A percentile compares a stretch with the other conserved stretches of the same genome.
Conservation (phyloP, 2,888 invertebrate species). For the Trachelus troglodyta region DNA sequence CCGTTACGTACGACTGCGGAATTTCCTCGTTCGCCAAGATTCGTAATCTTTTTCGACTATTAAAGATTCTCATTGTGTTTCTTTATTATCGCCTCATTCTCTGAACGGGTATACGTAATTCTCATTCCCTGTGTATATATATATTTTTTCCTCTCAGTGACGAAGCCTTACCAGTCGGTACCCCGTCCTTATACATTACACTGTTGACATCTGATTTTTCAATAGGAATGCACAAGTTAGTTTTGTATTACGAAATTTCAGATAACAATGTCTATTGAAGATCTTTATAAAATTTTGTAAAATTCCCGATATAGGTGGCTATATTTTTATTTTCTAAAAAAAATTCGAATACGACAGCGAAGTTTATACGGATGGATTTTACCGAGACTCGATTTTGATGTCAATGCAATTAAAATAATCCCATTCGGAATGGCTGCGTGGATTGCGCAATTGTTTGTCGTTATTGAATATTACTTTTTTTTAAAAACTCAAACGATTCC, state of each 20-base stretch:
- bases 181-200: not conserved
- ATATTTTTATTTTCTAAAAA: too few species aligned
- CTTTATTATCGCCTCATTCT: not conserved
- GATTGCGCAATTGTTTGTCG: not conserved
- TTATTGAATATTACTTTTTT: too few species aligned
- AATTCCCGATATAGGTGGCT: too few species aligned
- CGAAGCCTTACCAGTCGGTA: not conserved
- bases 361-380: not conserved
- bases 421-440: not conserved
- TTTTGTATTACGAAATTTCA: not conserved
- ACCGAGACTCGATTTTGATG: not conserved
- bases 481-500: not conserved
- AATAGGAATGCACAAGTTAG: not conserved
- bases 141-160: not conserved
- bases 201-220: not conserved
- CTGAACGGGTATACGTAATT: not conserved
- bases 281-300: too few species aligned
- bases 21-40: not conserved
- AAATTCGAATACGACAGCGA: not conserved
- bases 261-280: too few species aligned
- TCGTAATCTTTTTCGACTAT: not conserved
- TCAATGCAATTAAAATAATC: not conserved
- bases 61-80: not conserved
- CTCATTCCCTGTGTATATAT: not conserved
- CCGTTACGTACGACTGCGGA: not conserved